A percentile compares a stretch with the other conserved stretches of the same genome.
These are phyloP conservation scores for Centroberyx gerrardi DNA, from an alignment of 2,797 vertebrate genomes.

Conservation along the genomic window DNA sequence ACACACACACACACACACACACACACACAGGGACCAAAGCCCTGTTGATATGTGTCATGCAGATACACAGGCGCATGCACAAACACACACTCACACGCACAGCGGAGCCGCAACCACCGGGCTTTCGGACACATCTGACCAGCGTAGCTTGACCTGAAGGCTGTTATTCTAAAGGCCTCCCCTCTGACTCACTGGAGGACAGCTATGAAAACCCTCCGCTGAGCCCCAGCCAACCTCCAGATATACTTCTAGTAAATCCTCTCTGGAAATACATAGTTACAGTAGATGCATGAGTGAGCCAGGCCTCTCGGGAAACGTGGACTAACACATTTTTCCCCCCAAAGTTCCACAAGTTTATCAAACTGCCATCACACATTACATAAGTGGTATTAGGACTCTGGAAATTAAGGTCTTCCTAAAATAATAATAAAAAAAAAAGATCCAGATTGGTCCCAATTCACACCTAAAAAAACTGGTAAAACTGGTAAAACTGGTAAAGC, in stretches of 20 bases:
- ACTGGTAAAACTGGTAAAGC: too few species aligned
- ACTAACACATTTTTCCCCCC: neutral
- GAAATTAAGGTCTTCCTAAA: neutral
- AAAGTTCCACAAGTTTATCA: neutral
- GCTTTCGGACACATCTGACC: slow-evolving; percentile 9
- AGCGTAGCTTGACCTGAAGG: slow-evolving; percentile 5
- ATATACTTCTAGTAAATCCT: slow-evolving; percentile 60
- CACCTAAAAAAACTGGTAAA: too few species aligned
- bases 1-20: slow-evolving; percentile 45
- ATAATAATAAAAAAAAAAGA: neutral
- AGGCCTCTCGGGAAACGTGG: slow-evolving; percentile 9
- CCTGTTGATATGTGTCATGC: neutral
- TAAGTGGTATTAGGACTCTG: too few species aligned
- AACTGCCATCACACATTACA: neutral
- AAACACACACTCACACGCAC: slow-evolving; percentile 25
- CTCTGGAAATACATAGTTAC: slow-evolving; percentile 46
- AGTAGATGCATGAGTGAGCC: neutral
- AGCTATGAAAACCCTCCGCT: slow-evolving; percentile 8
- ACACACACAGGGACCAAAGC: slow-evolving; percentile 51
- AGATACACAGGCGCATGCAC: slow-evolving; percentile 52
- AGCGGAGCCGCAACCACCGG: neutral
- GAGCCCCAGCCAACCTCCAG: slow-evolving; percentile 47
- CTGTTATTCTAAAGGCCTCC: slow-evolving; percentile 19
- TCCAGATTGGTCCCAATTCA: neutral
- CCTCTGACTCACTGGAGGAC: slow-evolving; percentile 60